These are phyloP conservation scores for Apamea crenata DNA, from an alignment of 2,888 invertebrate genomes.

Conservation along the genomic window DNA sequence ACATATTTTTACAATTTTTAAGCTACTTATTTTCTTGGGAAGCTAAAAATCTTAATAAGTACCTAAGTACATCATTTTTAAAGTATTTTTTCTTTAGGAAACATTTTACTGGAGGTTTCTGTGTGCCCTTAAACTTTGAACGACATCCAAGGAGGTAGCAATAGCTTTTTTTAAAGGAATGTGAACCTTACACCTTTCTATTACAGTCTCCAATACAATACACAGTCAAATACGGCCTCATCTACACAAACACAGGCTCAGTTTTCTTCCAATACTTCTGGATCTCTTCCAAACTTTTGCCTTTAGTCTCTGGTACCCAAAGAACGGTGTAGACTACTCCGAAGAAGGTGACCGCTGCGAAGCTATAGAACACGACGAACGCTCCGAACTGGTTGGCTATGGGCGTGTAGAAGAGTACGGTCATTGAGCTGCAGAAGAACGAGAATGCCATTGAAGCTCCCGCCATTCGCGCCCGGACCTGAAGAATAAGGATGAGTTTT, in stretches of 20 bases:
- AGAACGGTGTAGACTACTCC: constrained; percentile 82
- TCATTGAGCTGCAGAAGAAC: constrained; percentile 84
- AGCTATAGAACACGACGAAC: constrained; percentile 83
- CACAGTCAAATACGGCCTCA: not conserved
- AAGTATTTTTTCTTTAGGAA: not conserved
- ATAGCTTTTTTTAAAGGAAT: constrained; percentile 22
- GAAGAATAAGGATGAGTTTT: constrained; percentile 26
- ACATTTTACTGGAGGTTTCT: not conserved
- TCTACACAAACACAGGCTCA: constrained; percentile 76
- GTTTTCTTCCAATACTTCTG: constrained; percentile 77
- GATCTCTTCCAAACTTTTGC: constrained; percentile 83
- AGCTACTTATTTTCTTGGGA: not conserved
- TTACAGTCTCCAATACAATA: constrained; percentile 60
- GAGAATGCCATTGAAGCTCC: constrained; percentile 83
- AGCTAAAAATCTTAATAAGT: too few relatives aligned
- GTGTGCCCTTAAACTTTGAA: not conserved
- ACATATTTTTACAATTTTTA: not conserved
- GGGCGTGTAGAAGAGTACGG: constrained; percentile 81
- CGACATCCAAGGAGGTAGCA: not conserved
- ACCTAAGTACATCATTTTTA: not conserved
- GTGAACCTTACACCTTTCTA: constrained; percentile 8
- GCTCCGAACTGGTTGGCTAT: constrained; percentile 80
- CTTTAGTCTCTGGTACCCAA: constrained; percentile 88
- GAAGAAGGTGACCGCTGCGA: constrained; percentile 79
- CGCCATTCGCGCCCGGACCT: constrained; percentile 82